phyloP scores from a whole-genome alignment of 2,797 vertebrate genomes.

The Tympanoctomys barrerae region DNA sequence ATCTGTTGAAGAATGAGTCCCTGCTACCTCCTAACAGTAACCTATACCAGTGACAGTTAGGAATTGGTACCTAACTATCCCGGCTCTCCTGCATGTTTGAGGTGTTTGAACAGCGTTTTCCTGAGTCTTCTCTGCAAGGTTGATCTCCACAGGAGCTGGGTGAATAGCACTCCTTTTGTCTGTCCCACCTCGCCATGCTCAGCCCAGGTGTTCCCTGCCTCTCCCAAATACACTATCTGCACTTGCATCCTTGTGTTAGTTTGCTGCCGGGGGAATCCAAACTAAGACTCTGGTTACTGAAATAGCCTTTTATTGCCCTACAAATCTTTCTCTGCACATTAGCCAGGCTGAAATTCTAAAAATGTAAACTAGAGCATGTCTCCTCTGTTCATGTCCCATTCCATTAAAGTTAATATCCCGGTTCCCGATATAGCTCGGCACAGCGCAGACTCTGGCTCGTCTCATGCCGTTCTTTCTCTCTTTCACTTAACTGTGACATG shows the following conservation, averaged over 20 bases:
- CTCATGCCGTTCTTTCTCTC: neutral
- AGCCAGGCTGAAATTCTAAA: conserved; percentile 56
- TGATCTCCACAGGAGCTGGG: neutral
- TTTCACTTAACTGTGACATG: neutral
- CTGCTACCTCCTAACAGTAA: neutral
- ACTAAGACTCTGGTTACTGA: neutral
- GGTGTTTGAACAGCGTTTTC: neutral
- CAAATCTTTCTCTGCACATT: neutral
- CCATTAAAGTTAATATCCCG: neutral
- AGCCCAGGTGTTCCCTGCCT: neutral
- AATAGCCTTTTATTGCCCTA: conserved; percentile 24
- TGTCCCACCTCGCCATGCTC: neutral
- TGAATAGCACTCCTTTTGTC: neutral
- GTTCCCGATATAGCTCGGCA: neutral
- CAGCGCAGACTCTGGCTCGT: neutral
- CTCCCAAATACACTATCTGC: neutral
- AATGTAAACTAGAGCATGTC: conserved; percentile 28
- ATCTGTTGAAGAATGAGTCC: neutral
- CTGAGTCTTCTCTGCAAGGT: neutral
- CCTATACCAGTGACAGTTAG: neutral
- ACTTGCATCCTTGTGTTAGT: neutral
- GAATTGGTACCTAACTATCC: neutral
- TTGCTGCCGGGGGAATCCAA: conserved; percentile 27
- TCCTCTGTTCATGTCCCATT: neutral
- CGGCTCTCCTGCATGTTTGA: neutral